Evolutionary conservation across 2,797 vertebrate genomes (phyloP).

Genomic region (Paratrypauchen microcephalus): DNA sequence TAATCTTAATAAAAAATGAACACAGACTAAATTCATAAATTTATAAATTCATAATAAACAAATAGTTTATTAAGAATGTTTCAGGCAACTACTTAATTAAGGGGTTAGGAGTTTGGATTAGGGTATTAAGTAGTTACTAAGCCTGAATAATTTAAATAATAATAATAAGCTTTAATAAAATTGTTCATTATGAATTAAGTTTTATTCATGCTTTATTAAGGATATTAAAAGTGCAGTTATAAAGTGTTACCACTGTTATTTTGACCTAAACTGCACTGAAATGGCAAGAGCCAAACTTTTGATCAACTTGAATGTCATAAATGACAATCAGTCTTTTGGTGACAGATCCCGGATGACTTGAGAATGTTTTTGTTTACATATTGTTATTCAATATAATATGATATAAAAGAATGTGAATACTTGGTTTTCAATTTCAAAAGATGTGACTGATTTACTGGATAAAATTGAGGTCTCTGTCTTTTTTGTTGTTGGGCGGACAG

Average conservation of each 20-base stretch:
- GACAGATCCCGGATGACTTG: conserved; percentile 13
- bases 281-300: neutral
- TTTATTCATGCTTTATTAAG: too few species aligned
- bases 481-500: neutral
- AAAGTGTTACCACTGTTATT: neutral
- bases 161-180: too few species aligned
- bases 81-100: too few species aligned
- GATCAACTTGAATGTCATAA: neutral
- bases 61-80: too few species aligned
- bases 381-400: conserved; percentile 10
- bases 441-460: conserved; percentile 4
- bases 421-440: neutral
- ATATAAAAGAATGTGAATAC: conserved; percentile 18
- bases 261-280: neutral
- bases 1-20: too few species aligned
- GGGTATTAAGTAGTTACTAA: too few species aligned
- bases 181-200: too few species aligned
- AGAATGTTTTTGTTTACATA: conserved; percentile 43
- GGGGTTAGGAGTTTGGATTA: too few species aligned
- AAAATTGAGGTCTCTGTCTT: neutral
- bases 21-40: too few species aligned
- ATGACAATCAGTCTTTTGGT: conserved; percentile 7
- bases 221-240: too few species aligned
- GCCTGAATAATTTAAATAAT: too few species aligned
- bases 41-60: too few species aligned